Conservation (phyloP, 2,888 invertebrate species). For the Platycheirus albimanus region DNA sequence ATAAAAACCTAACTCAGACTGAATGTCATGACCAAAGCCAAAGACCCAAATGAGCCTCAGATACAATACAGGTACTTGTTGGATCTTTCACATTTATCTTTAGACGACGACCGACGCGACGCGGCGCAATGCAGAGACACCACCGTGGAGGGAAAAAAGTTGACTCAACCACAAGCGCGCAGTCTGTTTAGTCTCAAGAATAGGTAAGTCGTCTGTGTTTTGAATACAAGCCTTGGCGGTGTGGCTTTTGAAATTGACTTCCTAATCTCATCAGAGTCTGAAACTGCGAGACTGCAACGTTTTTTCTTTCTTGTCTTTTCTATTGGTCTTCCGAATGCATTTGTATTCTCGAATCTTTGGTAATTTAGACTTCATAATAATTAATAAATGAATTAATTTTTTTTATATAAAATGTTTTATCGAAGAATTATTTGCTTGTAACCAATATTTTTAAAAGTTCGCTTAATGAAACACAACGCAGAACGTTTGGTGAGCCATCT, state of each 20-base stretch:
- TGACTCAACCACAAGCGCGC: constrained; percentile 3
- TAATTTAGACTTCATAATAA: too few species aligned
- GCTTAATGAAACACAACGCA: too few species aligned
- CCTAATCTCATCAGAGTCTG: neutral
- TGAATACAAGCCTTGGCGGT: neutral
- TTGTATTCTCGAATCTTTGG: too few species aligned
- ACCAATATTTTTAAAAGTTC: too few species aligned
- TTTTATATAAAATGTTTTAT: too few species aligned
- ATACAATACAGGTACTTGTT: constrained; percentile 28
- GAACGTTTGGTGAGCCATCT: too few species aligned
- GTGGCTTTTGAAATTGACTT: constrained; percentile 2
- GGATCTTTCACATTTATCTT: constrained; percentile 38
- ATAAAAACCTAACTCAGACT: constrained; percentile 69
- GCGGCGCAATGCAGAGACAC: too few species aligned
- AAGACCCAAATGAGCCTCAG: constrained; percentile 51
- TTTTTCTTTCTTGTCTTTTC: constrained; percentile 5
- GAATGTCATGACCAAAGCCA: constrained; percentile 73
- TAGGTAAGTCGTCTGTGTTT: constrained; percentile 1
- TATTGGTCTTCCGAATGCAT: neutral
- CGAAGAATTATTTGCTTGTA: too few species aligned
- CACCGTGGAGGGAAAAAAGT: neutral
- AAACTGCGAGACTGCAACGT: neutral
- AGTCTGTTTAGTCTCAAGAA: neutral
- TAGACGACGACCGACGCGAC: neutral
- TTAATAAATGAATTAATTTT: too few species aligned